Evolutionary conservation across 2,888 invertebrate species (phyloP), one percentile per base, ranked within the genome.

Genomic region (Cheiracanthium punctorium): DNA sequence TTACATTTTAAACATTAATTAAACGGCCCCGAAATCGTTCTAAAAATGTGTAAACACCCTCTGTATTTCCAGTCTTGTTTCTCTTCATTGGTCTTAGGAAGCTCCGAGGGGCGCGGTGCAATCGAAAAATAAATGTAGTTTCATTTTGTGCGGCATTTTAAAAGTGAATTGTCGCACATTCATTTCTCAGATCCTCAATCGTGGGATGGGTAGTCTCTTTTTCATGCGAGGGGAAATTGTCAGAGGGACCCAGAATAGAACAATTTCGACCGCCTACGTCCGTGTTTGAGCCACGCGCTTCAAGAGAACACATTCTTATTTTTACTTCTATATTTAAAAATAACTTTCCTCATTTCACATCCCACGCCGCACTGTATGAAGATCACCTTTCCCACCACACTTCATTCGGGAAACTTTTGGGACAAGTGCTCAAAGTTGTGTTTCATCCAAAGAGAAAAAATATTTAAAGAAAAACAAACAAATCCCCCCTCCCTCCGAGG

Each of bases 171-270:
- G n/a, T n/a, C n/a, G n/a, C n/a, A n/a, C n/a, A n/a, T n/a, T n/a
- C n/a, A n/a, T n/a, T n/a, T n/a, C n/a, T n/a, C n/a, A n/a, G n/a
- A n/a, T 37, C 10, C 37, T 37, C 10, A 7, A 37, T 10, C 4
- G 37, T 48, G 10, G 43, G 14, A 48, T 48, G 43, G 43, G 43
- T 48, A 17, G 17, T 10, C 43, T 48, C 43, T 48, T 48, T 48
- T 48, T 48, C 14, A 81, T 81, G 52, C 48, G 32, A 69, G 43
- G 72, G 73, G 73, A 65, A 32, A 48, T 73, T 75, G 33, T 28
- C 58, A 74, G 65, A n/a, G 58, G 41, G 58, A 58, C 81, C 58
- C 41, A 82, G 43, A 80, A 80, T 71, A 80, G 71, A 80, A 52
- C 41, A 28, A 28, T 29, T 33, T 33, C 30, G 24, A 72, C 80